Evolutionary conservation across 2,113 vertebrate genomes (phyloP), one percentile per base, ranked within the genome.

Genomic region (Calonectris borealis): DNA sequence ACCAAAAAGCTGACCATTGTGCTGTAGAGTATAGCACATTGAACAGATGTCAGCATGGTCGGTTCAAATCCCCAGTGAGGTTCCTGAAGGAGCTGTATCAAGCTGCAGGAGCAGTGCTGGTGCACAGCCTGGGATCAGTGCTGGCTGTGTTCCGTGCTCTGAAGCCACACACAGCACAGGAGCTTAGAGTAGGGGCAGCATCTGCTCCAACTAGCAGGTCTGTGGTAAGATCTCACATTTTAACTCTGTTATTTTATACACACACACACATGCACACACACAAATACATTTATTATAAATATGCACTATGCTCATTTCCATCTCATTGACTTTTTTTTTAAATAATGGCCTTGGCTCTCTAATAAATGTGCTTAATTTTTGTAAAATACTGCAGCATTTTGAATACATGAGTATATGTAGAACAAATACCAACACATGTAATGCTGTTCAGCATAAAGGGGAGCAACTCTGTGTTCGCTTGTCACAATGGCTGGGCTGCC

Each of bases 91-190:
- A 54, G 21, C 4, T 60, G 32, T 17, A 34, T 29, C 24, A 44
- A 42, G 16, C 44, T 44, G 38, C 20, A 64, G 54, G 34, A 86
- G 13, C 29, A 48, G 34, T 29, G 40, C 65, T 49, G 77, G n/a
- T 26, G 26, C 8, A 34, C 49, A 66, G 64, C 24, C 62, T 3
- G 1, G 48, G 26, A n/a, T 60, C 25, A n/a, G 20, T 0, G 0
- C 34, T 60, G 31, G 13, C 31, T 78, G 44, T 1, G 0, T 73
- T 57, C 40, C 52, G 25, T 4, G 2, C 15, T 61, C 44, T 57
- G 31, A 52, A 17, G 32, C 54, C 2, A 0, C 55, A 71, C 14
- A 26, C 8, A 32, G 32, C 31, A 38, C 61, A 16, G 36, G 13
- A 73, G 12, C 26, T 83, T 49, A n/a, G 10, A 48, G 36, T 3